These are phyloP conservation scores for Cenopis cana DNA, from an alignment of 2,888 invertebrate genomes.

Conservation along the genomic window DNA sequence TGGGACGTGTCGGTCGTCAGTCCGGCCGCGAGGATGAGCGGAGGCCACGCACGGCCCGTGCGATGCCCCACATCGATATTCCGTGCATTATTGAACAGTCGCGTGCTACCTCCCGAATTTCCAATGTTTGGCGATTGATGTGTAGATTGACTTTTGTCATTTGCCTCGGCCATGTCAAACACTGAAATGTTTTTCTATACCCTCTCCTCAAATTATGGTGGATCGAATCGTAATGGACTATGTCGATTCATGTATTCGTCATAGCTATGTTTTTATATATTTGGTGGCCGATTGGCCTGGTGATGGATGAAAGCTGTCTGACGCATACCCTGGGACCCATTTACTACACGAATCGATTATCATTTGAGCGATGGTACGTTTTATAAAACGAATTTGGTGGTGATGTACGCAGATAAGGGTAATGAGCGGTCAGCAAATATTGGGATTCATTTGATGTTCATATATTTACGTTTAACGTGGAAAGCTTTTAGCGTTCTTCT, in stretches of 20 bases:
- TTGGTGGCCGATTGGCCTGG: slow-evolving; percentile 76
- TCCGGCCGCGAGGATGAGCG: slow-evolving; percentile 58
- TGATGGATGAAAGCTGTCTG: slow-evolving; percentile 75
- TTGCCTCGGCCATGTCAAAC: slow-evolving; percentile 82
- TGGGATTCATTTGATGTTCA: slow-evolving; percentile 41
- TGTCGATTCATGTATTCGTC: slow-evolving; percentile 73
- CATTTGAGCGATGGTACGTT: slow-evolving; percentile 52
- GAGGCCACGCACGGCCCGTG: slow-evolving; percentile 63
- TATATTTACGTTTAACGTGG: slow-evolving; percentile 34
- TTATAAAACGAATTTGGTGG: slow-evolving; percentile 53
- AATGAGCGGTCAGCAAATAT: slow-evolving; percentile 50
- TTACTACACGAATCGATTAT: slow-evolving; percentile 57
- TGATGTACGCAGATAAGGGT: slow-evolving; percentile 52
- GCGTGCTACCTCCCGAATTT: slow-evolving; percentile 83
- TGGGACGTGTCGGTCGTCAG: slow-evolving; percentile 8
- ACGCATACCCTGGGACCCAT: slow-evolving; percentile 67
- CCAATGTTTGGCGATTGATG: slow-evolving; percentile 85
- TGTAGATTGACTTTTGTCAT: slow-evolving; percentile 85
- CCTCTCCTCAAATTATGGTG: slow-evolving; percentile 77
- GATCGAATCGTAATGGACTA: slow-evolving; percentile 76
- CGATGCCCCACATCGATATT: slow-evolving; percentile 84
- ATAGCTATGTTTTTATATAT: slow-evolving; percentile 60
- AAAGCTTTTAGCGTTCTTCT: slow-evolving; percentile 53
- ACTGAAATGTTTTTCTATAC: slow-evolving; percentile 81
- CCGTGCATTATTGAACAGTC: slow-evolving; percentile 83